Percentiles rank a stretch among this genome's conserved stretches.
These are phyloP conservation scores for Podabrus alpinus DNA, from an alignment of 2,888 invertebrate genomes.

Conservation along the genomic window DNA sequence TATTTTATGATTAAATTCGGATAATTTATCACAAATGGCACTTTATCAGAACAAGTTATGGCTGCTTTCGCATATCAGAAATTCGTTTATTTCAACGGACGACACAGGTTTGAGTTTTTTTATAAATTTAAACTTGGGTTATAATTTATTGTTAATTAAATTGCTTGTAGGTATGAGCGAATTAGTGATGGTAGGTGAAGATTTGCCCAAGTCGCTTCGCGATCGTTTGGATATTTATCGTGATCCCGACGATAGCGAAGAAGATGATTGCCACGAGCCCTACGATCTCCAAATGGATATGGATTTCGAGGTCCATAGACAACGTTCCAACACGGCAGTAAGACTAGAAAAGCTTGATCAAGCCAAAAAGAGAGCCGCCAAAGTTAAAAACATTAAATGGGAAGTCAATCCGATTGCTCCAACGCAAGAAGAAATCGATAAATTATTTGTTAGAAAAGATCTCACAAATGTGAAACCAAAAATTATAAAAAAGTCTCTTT, in stretches of 20 bases:
- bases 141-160: neutral
- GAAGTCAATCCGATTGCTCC: conserved; percentile 61
- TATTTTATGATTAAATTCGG: neutral
- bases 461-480: conserved; percentile 42
- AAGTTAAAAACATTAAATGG: conserved; percentile 78
- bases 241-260: conserved; percentile 77
- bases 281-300: conserved; percentile 77
- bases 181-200: conserved; percentile 85
- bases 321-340: conserved; percentile 86
- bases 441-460: conserved; percentile 63
- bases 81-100: conserved; percentile 94
- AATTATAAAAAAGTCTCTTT: conserved; percentile 60
- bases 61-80: conserved; percentile 89
- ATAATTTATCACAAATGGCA: conserved; percentile 71
- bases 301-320: conserved; percentile 66
- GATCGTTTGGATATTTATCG: conserved; percentile 68
- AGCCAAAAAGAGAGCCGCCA: conserved; percentile 78
- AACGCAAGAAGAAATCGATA: conserved; percentile 62
- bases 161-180: conserved; percentile 82
- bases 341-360: conserved; percentile 87
- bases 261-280: conserved; percentile 72
- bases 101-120: conserved; percentile 67
- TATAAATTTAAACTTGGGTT: neutral
- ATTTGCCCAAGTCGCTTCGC: conserved; percentile 68
- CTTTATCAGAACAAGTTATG: conserved; percentile 93